These are phyloP conservation scores for Aphrophora alni DNA, from an alignment of 2,888 invertebrate genomes.

Conservation along the genomic window DNA sequence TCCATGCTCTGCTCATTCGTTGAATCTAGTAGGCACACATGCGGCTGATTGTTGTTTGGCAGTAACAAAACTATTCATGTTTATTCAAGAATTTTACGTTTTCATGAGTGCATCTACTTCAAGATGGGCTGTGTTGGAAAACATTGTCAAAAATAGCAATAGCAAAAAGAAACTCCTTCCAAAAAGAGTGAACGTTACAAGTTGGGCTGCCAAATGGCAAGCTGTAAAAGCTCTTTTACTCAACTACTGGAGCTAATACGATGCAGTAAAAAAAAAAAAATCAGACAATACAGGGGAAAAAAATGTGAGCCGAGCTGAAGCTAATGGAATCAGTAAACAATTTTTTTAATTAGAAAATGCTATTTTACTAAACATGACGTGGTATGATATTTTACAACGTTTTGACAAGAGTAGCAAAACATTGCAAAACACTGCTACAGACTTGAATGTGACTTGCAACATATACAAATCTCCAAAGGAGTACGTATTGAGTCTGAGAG, in stretches of 20 bases:
- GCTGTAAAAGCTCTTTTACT: constrained; percentile 14
- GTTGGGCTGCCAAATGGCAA: constrained; percentile 21
- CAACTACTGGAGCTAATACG: constrained; percentile 22
- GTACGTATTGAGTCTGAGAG: constrained; percentile 18
- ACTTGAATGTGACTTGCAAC: constrained; percentile 19
- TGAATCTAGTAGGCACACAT: constrained; percentile 19
- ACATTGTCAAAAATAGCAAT: constrained; percentile 10
- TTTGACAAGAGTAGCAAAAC: constrained; percentile 19
- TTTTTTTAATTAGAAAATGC: constrained; percentile 12
- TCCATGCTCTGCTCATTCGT: too few species aligned
- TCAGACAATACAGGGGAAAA: not conserved
- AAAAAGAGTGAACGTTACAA: constrained; percentile 14
- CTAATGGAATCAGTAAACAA: constrained; percentile 15
- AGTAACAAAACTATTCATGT: constrained; percentile 23
- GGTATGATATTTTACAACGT: constrained; percentile 22
- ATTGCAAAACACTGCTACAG: constrained; percentile 11
- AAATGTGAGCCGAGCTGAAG: constrained; percentile 15
- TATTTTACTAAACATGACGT: constrained; percentile 16
- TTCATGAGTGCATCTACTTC: constrained; percentile 23
- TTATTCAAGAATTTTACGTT: constrained; percentile 23
- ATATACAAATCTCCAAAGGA: constrained; percentile 13
- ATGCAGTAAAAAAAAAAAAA: constrained; percentile 15
- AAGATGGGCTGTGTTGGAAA: constrained; percentile 22
- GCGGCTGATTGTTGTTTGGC: constrained; percentile 19
- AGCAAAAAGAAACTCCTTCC: constrained; percentile 13